Conservation (phyloP, 2,797 vertebrate genomes). For the Bradypodion ventrale region DNA sequence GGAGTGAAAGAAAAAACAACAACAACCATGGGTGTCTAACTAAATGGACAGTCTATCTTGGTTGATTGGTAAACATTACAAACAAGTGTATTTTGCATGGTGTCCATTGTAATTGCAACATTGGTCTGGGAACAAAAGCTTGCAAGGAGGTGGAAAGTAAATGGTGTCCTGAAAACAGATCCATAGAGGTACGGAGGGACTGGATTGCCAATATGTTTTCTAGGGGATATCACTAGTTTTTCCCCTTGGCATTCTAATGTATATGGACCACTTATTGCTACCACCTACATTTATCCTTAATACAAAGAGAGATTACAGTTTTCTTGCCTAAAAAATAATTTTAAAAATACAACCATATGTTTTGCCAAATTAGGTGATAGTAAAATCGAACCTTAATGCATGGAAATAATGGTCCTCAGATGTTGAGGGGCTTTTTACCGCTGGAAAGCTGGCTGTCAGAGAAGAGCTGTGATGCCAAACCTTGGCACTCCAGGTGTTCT, state of each 20-base stretch:
- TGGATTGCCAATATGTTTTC: neutral
- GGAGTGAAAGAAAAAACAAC: neutral
- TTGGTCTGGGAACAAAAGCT: slow-evolving; percentile 7
- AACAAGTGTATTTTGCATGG: slow-evolving; percentile 5
- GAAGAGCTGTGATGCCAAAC: too few species aligned
- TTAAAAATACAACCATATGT: too few species aligned
- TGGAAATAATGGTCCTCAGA: too few species aligned
- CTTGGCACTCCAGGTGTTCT: too few species aligned
- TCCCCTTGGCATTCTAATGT: neutral
- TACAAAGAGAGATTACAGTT: too few species aligned
- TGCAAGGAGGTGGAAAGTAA: neutral
- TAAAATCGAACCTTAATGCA: too few species aligned
- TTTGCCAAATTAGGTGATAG: too few species aligned
- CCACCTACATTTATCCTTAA: too few species aligned
- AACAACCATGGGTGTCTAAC: neutral
- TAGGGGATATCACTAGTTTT: neutral
- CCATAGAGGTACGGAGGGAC: neutral
- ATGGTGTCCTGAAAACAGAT: neutral
- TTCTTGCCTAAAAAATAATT: too few species aligned
- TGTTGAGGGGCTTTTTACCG: too few species aligned
- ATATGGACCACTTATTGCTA: neutral
- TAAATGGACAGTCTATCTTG: slow-evolving; percentile 4
- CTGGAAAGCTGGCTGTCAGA: too few species aligned
- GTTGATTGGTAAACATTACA: slow-evolving; percentile 4
- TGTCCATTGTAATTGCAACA: slow-evolving; percentile 8